Conservation (phyloP, 2,888 invertebrate genomes). For the Anoncus sp. region DNA sequence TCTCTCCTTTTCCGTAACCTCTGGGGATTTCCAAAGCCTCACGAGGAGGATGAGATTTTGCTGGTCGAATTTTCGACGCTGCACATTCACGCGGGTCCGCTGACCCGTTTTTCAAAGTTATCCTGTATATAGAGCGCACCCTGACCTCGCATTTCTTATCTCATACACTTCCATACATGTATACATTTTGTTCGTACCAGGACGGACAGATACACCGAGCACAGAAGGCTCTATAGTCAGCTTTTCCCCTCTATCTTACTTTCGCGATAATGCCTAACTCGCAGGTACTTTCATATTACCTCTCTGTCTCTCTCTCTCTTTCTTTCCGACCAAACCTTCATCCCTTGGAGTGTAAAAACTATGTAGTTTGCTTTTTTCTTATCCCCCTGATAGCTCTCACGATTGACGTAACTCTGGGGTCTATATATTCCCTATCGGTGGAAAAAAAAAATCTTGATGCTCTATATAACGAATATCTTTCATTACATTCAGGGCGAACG, state of each 20-base stretch:
- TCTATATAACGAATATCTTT: background rate
- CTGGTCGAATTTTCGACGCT: slow-evolving; percentile 42
- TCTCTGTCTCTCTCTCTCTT: slow-evolving; percentile 4
- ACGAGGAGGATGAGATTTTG: slow-evolving; percentile 9
- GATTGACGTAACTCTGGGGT: slow-evolving; percentile 30
- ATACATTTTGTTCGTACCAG: background rate
- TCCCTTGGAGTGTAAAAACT: slow-evolving; percentile 35
- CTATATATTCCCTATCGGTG: slow-evolving; percentile 1
- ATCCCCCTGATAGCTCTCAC: slow-evolving; percentile 15
- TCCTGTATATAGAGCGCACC: slow-evolving; percentile 18
- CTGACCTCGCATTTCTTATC: slow-evolving; percentile 59
- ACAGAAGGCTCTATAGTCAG: slow-evolving; percentile 18
- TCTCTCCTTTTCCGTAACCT: background rate
- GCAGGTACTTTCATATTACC: slow-evolving; percentile 43
- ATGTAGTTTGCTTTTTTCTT: slow-evolving; percentile 30
- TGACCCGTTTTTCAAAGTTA: slow-evolving; percentile 64
- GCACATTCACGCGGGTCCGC: slow-evolving; percentile 46
- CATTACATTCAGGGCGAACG: background rate
- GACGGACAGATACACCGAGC: slow-evolving; percentile 28
- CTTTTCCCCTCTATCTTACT: slow-evolving; percentile 56
- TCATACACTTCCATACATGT: slow-evolving; percentile 31
- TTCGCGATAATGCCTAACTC: slow-evolving; percentile 59
- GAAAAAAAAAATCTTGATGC: slow-evolving; percentile 14
- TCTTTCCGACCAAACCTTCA: slow-evolving; percentile 23
- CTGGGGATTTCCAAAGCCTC: background rate